These are phyloP conservation scores for Cololabis saira DNA, from an alignment of 2,113 vertebrate genomes.

Conservation along the genomic window DNA sequence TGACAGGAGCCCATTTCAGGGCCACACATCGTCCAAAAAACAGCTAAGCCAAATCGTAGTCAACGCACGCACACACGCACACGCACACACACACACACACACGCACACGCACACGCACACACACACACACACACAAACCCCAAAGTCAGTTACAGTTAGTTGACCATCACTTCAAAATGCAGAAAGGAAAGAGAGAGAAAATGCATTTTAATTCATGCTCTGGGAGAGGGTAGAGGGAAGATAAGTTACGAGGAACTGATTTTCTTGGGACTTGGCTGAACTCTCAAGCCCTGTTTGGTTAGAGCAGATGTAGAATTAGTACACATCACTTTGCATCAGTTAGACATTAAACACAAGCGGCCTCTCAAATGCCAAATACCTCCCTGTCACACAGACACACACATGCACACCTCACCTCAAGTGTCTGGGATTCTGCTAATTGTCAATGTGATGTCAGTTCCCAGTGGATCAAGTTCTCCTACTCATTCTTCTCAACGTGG, in stretches of 20 bases:
- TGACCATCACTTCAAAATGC: conserved; percentile 55
- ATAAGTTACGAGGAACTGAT: conserved; percentile 48
- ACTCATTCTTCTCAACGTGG: conserved; percentile 8
- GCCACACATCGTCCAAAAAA: conserved; percentile 60
- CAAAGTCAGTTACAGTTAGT: conserved; percentile 58
- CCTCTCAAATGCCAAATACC: conserved; percentile 62
- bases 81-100: conserved; percentile 31
- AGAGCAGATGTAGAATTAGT: conserved; percentile 80
- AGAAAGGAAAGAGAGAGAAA: conserved; percentile 39
- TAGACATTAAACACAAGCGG: conserved; percentile 71
- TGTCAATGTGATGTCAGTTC: conserved; percentile 62
- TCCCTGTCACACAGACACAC: conserved; percentile 50
- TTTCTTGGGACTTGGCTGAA: conserved; percentile 67
- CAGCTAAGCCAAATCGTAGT: conserved; percentile 58
- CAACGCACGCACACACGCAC: conserved; percentile 31
- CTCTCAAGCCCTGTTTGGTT: conserved; percentile 70
- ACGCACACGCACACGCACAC: conserved; percentile 30
- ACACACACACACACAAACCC: conserved; percentile 31
- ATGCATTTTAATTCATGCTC: conserved; percentile 25
- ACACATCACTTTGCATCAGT: conserved; percentile 78
- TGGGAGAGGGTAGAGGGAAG: conserved; percentile 22
- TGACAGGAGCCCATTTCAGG: conserved; percentile 68
- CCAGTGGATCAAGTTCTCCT: conserved; percentile 30
- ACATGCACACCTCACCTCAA: conserved; percentile 41
- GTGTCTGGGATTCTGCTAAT: conserved; percentile 55